These are phyloP conservation scores for Vanessa atalanta DNA, from an alignment of 1,140 invertebrate genomes.

Conservation along the genomic window DNA sequence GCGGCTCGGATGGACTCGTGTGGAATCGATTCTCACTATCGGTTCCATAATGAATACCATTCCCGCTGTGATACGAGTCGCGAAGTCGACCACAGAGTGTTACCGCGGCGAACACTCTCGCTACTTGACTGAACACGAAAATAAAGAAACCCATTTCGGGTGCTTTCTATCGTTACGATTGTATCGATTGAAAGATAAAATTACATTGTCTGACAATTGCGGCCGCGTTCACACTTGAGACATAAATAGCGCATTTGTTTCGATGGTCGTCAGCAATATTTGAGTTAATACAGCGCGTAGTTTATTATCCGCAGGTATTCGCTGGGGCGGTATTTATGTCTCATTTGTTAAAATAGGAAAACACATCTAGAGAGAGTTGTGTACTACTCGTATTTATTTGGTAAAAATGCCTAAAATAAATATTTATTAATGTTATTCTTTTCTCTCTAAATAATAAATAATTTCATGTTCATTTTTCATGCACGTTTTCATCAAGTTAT, in stretches of 20 bases:
- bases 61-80: constrained; percentile 27
- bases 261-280: neutral
- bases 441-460: constrained; percentile 18
- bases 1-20: constrained; percentile 26
- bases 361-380: neutral
- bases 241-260: neutral
- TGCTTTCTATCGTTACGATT: constrained; percentile 26
- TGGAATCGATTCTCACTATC: neutral
- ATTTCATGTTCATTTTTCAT: constrained; percentile 11
- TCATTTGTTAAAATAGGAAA: neutral
- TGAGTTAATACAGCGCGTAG: neutral
- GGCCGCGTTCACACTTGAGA: constrained; percentile 17
- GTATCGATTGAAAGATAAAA: constrained; percentile 33
- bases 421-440: constrained; percentile 20
- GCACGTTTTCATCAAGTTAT: neutral
- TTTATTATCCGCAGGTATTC: neutral
- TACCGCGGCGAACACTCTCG: constrained; percentile 45
- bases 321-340: neutral
- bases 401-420: constrained; percentile 7
- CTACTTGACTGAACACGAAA: constrained; percentile 54
- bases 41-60: neutral
- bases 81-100: constrained; percentile 23
- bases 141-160: constrained; percentile 23
- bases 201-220: neutral
- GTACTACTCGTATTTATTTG: constrained; percentile 19